These are phyloP conservation scores for Coenobita brevimanus DNA, from an alignment of 1,140 invertebrate genomes.

Conservation along the genomic window DNA sequence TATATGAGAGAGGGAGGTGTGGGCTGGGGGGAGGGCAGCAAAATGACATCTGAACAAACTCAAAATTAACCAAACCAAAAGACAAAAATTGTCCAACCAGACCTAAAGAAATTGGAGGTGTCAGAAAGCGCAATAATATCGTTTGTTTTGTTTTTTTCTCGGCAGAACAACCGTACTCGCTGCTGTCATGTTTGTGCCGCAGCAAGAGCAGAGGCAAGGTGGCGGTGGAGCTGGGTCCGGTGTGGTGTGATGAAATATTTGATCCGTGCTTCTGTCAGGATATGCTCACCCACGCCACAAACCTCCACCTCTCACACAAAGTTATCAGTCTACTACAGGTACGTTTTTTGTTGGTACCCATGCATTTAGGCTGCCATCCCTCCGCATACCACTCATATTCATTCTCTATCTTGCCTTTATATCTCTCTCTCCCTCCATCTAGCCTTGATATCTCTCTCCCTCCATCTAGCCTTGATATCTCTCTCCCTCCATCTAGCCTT, in stretches of 20 bases:
- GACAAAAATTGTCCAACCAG: too few relatives aligned
- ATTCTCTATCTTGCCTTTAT: too few relatives aligned
- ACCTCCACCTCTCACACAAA: conserved; percentile 51
- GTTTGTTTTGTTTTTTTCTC: not conserved
- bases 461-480: too few relatives aligned
- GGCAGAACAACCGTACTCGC: conserved; percentile 46
- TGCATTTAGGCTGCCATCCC: too few relatives aligned
- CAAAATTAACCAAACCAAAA: too few relatives aligned
- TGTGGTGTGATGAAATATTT: conserved; percentile 60
- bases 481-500: too few relatives aligned
- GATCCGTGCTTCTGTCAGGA: conserved; percentile 47
- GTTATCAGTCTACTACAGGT: conserved; percentile 44
- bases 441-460: too few relatives aligned
- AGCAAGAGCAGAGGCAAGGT: conserved; percentile 33
- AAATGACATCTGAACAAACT: not conserved
- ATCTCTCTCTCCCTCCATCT: too few relatives aligned
- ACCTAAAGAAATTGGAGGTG: too few relatives aligned
- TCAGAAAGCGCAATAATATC: not conserved
- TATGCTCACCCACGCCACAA: conserved; percentile 37
- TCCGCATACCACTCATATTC: too few relatives aligned
- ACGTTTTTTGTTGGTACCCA: not conserved
- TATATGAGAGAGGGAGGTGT: too few relatives aligned
- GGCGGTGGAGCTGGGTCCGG: conserved; percentile 50
- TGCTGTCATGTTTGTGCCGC: conserved; percentile 45
- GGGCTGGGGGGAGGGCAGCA: too few relatives aligned